These are phyloP conservation scores for Leucophenga montana DNA, from an alignment of 2,888 invertebrate genomes.

Conservation along the genomic window DNA sequence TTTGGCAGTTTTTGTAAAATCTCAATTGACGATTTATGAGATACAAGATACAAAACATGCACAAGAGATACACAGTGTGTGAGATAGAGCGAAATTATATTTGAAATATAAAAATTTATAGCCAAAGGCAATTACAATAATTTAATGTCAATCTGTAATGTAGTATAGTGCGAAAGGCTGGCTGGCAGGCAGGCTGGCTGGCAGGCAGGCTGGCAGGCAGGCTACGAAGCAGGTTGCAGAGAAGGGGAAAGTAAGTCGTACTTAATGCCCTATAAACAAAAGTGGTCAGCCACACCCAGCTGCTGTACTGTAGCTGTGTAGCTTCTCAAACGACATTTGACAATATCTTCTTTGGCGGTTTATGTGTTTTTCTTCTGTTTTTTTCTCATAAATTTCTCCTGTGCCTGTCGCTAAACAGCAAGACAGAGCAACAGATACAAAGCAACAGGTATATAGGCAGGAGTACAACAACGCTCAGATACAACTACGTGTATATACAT, in stretches of 20 bases:
- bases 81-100: not conserved
- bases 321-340: no score
- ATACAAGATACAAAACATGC: no score
- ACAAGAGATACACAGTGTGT: not conserved
- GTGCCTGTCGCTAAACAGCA: no score
- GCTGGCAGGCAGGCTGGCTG: no score
- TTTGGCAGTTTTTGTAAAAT: no score
- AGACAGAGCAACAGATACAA: no score
- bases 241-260: not conserved
- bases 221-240: not conserved
- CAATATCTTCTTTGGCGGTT: not conserved
- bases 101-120: no score
- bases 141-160: no score
- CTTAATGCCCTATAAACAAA: conserved; percentile 15
- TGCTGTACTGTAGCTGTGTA: not conserved
- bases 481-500: not conserved
- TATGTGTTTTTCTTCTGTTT: not conserved
- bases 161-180: not conserved
- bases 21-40: no score
- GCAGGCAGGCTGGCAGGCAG: no score
- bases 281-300: not conserved
- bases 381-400: not conserved
- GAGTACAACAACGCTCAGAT: not conserved
- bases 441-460: no score
- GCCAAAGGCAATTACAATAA: conserved; percentile 2